Evolutionary conservation across 2,888 invertebrate genomes (phyloP), one percentile per base, ranked within the genome.

Genomic region (Tetheella fluctuosa): DNA sequence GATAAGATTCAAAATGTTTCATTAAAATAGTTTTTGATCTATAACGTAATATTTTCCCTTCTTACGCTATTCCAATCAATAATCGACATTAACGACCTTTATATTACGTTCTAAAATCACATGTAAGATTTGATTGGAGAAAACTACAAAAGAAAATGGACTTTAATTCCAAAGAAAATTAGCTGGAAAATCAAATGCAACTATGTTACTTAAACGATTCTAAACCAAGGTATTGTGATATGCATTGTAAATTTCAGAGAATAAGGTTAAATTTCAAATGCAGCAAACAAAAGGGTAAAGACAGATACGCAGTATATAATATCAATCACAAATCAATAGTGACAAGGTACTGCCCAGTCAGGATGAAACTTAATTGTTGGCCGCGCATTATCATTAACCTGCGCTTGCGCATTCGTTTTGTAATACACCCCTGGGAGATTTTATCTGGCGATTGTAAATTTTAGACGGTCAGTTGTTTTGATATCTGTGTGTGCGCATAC

Each of bases 301-400:
- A 65, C 69, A 69, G 58, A 39, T 15, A 64, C 65, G 67, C 55
- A 68, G 70, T 80, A 84, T 80, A 85, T 85, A 89, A 80, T 82
- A 90, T 90, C 91, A 90, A 91, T 91, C 90, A 89, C 90, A 91
- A 90, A 90, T 90, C 90, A 89, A 85, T 73, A 84, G 71, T 84
- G 89, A 89, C 87, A 72, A 64, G 83, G 86, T 68, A 67, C 89
- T 70, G 87, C 88, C 89, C 90, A 83, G 84, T 82, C 79, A 76
- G 83, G 82, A 82, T 83, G 82, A 79, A 76, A 81, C 79, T 85
- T 90, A 89, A 90, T 90, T 89, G 86, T 84, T 76, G 84, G 83
- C 70, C 72, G 77, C 80, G 80, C 79, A 83, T 87, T 83, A 88
- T 88, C 83, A 86, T 87, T 86, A 86, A 83, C 71, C 71, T 74